Conservation (phyloP, 1,140 invertebrate genomes). For the Drosophila littoralis region DNA sequence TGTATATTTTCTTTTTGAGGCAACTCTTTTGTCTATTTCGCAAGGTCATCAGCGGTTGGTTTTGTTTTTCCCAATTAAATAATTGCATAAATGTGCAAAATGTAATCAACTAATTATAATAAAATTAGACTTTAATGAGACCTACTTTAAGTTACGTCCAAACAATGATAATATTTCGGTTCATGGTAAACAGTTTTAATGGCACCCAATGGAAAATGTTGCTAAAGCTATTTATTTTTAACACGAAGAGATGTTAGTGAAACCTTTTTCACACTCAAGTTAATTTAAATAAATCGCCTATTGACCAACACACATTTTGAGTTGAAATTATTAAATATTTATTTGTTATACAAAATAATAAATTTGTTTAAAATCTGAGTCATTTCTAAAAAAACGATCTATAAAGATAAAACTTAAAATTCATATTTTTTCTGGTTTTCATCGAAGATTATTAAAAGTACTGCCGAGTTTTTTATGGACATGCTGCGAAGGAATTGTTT, state of each 20-base stretch:
- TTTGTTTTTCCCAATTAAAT: constrained; percentile 18
- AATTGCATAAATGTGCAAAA: constrained; percentile 13
- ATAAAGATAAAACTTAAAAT: neutral
- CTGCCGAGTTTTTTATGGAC: too few relatives aligned
- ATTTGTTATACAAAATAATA: too few relatives aligned
- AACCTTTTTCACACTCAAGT: constrained; percentile 6
- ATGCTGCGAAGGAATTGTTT: too few relatives aligned
- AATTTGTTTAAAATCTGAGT: too few relatives aligned
- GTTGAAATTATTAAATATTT: neutral
- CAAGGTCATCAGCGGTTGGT: constrained; percentile 27
- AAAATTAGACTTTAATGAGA: constrained; percentile 18
- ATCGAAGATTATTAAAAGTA: too few relatives aligned
- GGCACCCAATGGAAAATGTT: neutral
- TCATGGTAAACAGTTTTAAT: neutral
- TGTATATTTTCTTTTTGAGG: neutral
- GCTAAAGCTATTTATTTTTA: neutral
- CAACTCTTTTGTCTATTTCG: constrained; percentile 9
- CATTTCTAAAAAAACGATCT: neutral
- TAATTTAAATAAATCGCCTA: neutral
- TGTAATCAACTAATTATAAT: constrained; percentile 24
- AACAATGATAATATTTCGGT: neutral
- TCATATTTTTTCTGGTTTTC: too few relatives aligned
- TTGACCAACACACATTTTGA: neutral
- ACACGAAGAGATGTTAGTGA: neutral
- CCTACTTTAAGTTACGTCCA: constrained; percentile 15